A percentile compares a stretch with the other conserved stretches of the same genome.
These are phyloP conservation scores for Myotis brandtii DNA, from an alignment of 2,113 vertebrate species.

Conservation along the genomic window DNA sequence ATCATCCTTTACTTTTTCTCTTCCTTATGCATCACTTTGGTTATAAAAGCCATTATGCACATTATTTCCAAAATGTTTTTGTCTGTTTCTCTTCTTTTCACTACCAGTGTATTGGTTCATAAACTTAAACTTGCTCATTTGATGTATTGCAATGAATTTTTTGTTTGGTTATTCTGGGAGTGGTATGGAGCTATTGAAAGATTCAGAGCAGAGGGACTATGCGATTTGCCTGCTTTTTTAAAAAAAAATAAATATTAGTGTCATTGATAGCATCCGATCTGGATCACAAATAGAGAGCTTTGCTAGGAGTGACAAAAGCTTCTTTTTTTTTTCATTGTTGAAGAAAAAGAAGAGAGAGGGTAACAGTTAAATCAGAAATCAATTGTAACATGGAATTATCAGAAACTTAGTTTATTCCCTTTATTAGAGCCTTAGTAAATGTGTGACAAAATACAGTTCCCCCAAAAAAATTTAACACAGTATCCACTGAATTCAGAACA, in stretches of 20 bases:
- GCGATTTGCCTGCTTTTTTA: neutral
- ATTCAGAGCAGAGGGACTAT: neutral
- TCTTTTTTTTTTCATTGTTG: neutral
- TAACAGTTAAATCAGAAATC: neutral
- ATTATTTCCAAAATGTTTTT: neutral
- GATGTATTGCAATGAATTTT: neutral
- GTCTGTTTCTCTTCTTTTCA: neutral
- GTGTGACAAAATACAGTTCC: neutral
- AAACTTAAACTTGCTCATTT: neutral
- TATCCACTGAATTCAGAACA: neutral
- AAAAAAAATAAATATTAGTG: neutral
- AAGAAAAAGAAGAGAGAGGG: neutral
- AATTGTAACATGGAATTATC: neutral
- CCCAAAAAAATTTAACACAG: neutral
- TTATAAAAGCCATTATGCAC: neutral
- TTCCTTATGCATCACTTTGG: neutral
- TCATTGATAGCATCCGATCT: neutral
- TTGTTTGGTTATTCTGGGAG: neutral
- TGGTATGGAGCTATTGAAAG: neutral
- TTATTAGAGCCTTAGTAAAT: neutral
- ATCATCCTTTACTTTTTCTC: neutral
- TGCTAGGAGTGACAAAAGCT: neutral
- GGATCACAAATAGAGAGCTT: neutral
- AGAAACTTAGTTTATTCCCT: neutral
- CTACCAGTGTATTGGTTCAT: neutral